phyloP scores from a whole-genome alignment of 1,140 invertebrate species.

The Oryzaephilus surinamensis region DNA sequence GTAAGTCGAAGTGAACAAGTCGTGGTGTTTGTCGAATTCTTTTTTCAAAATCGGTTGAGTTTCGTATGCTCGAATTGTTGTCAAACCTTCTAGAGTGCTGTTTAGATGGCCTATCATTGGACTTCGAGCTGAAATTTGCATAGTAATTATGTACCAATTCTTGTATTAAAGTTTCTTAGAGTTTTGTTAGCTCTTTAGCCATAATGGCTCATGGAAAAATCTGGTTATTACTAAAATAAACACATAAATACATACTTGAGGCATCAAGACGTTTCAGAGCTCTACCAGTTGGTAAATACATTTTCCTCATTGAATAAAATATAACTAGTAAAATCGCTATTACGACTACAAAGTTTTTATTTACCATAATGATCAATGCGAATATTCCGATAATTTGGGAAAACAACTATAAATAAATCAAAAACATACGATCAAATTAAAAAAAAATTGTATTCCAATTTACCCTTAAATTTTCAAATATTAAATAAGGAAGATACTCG shows the following conservation, averaged over 20 bases:
- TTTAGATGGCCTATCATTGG: conserved; percentile 59
- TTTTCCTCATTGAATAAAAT: conserved; percentile 44
- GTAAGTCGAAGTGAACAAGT: conserved; percentile 54
- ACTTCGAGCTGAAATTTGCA: conserved; percentile 31
- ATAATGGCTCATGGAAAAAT: not conserved
- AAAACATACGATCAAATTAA: not conserved
- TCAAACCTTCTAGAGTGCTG: conserved; percentile 56
- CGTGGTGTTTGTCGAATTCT: conserved; percentile 70
- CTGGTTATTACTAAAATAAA: not conserved
- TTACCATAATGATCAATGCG: conserved; percentile 14
- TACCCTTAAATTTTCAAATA: conserved; percentile 31
- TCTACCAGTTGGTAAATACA: conserved; percentile 52
- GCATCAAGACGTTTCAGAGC: conserved; percentile 56
- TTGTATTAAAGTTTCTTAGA: not conserved
- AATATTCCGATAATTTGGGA: conserved; percentile 12
- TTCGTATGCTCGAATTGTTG: conserved; percentile 75
- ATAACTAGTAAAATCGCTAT: conserved; percentile 40
- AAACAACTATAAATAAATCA: conserved; percentile 6
- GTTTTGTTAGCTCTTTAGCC: not conserved
- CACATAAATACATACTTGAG: conserved; percentile 39
- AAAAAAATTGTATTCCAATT: no score
- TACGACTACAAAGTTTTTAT: conserved; percentile 12
- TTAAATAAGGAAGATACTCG: conserved; percentile 46
- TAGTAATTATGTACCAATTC: conserved; percentile 8
- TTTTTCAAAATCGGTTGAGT: conserved; percentile 64